phyloP scores from a whole-genome alignment of 2,797 vertebrate species.

The Gallinago nigripennis region DNA sequence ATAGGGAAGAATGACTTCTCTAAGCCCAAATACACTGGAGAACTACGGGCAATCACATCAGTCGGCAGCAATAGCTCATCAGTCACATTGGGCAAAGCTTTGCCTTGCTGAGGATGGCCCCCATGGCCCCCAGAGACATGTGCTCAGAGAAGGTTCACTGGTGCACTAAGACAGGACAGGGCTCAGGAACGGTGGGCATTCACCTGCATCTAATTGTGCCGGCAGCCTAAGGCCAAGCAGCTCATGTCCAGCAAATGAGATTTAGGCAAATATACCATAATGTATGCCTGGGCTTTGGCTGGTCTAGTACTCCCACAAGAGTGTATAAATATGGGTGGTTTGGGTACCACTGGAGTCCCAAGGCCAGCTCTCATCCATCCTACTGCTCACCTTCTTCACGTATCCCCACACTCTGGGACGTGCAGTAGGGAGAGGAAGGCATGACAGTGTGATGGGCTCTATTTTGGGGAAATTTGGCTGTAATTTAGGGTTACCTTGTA shows the following conservation, averaged over 20 bases:
- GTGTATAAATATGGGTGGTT: not conserved
- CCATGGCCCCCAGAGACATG: rapidly evolving
- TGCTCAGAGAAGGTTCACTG: not conserved
- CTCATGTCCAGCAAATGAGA: not conserved
- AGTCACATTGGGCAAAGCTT: not conserved
- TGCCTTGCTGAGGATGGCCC: not conserved
- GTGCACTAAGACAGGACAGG: not conserved
- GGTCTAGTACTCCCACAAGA: not conserved
- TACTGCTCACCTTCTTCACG: rapidly evolving
- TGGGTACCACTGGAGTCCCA: not conserved
- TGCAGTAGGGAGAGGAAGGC: not conserved
- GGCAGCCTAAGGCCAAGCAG: not conserved
- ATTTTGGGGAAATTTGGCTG: not conserved
- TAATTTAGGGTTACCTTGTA: not conserved
- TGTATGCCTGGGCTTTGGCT: not conserved
- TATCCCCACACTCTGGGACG: rapidly evolving
- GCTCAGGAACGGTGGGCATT: not conserved
- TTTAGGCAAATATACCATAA: not conserved
- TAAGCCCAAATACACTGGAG: not conserved
- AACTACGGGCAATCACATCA: not conserved
- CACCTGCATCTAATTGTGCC: not conserved
- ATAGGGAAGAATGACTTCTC: not conserved
- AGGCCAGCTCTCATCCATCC: not conserved
- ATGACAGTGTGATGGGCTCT: rapidly evolving
- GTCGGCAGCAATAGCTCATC: not conserved